Percentiles rank a stretch among this genome's conserved stretches.
These are phyloP conservation scores for Florisuga fusca DNA, from an alignment of 2,797 vertebrate genomes.

Conservation along the genomic window DNA sequence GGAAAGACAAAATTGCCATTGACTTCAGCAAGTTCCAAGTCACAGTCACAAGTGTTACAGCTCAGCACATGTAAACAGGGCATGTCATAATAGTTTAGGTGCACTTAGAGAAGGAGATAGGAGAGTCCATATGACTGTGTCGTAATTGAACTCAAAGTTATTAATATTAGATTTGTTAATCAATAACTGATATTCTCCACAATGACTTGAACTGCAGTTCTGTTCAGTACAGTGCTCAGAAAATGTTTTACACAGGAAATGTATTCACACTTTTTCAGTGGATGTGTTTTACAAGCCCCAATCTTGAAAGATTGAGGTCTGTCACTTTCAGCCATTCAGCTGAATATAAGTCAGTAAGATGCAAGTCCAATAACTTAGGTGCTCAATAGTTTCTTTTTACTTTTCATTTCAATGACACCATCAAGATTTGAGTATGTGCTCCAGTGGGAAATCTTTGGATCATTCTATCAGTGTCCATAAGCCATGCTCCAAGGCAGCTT, in stretches of 20 bases:
- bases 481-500: not conserved
- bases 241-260: not conserved
- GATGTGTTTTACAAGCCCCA: not conserved
- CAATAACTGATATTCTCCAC: not conserved
- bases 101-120: not conserved
- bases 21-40: not conserved
- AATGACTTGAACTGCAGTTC: not conserved
- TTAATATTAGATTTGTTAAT: not conserved
- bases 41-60: not conserved
- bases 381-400: not conserved
- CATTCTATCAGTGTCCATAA: accelerated
- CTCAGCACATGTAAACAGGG: not conserved
- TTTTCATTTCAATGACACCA: not conserved
- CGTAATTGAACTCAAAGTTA: not conserved
- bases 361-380: not conserved
- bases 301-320: not conserved
- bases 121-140: not conserved
- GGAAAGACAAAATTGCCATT: not conserved
- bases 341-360: not conserved
- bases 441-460: not conserved
- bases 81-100: not conserved
- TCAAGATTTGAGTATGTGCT: not conserved
- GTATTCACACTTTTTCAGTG: not conserved
- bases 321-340: not conserved
- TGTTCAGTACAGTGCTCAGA: not conserved